These are phyloP conservation scores for Sinelater perroti DNA, from an alignment of 2,888 invertebrate species.

Conservation along the genomic window DNA sequence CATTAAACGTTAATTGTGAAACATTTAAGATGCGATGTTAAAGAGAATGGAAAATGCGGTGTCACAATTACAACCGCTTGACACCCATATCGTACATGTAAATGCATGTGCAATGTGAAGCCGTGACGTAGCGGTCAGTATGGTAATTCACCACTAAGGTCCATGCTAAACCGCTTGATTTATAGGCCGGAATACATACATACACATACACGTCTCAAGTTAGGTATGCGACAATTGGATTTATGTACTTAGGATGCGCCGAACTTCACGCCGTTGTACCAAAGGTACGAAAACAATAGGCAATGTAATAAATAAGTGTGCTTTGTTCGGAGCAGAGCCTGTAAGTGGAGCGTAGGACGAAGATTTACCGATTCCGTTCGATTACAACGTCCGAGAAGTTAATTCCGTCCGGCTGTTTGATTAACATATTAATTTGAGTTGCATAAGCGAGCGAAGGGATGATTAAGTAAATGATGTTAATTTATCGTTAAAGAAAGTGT, in stretches of 20 bases:
- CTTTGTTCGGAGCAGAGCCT: background rate
- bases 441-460: conserved; percentile 39
- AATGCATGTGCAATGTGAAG: conserved; percentile 53
- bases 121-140: conserved; percentile 53
- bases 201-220: conserved; percentile 38
- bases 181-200: conserved; percentile 46
- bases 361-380: background rate
- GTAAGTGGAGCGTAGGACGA: background rate
- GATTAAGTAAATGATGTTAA: conserved; percentile 52
- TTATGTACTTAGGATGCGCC: conserved; percentile 47
- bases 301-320: conserved; percentile 30
- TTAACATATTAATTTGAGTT: conserved; percentile 49
- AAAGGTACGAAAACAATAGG: conserved; percentile 50
- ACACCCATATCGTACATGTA: conserved; percentile 51
- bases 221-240: conserved; percentile 42
- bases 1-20: no score
- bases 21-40: no score
- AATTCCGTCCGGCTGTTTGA: conserved; percentile 36
- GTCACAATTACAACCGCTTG: conserved; percentile 42
- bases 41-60: no score
- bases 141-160: conserved; percentile 52
- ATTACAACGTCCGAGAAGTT: background rate
- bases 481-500: conserved; percentile 59
- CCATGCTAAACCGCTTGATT: conserved; percentile 49
- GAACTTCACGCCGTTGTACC: conserved; percentile 41